Evolutionary conservation across 2,797 vertebrate genomes (phyloP).

Genomic region (Catostomus latipinnis): DNA sequence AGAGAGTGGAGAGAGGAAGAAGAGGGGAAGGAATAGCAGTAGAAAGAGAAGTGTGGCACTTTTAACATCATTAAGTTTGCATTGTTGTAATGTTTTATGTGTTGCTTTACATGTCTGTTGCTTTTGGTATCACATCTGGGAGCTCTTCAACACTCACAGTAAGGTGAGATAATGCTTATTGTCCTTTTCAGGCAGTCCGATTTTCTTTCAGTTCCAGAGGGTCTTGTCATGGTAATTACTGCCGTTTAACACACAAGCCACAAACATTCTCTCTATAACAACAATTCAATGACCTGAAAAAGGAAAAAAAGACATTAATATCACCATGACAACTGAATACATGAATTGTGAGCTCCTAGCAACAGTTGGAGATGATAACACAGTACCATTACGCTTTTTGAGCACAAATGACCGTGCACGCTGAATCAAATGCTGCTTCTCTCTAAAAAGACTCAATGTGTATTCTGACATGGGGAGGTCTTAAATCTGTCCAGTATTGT

Average conservation of each 20-base stretch:
- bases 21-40: too few species aligned
- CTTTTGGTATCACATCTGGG: constrained; percentile 34
- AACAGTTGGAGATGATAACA: constrained; percentile 28
- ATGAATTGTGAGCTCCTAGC: constrained; percentile 9
- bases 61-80: neutral
- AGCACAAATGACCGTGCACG: neutral
- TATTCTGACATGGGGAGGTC: neutral
- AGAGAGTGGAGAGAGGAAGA: too few species aligned
- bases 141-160: constrained; percentile 14
- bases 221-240: constrained; percentile 28
- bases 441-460: neutral
- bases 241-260: constrained; percentile 36
- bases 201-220: constrained; percentile 11
- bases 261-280: constrained; percentile 34
- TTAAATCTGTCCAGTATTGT: neutral
- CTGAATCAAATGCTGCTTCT: neutral
- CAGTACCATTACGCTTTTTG: neutral
- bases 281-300: constrained; percentile 37
- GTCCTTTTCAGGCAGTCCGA: constrained; percentile 12
- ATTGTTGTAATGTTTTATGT: neutral
- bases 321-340: constrained; percentile 52
- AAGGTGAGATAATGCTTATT: constrained; percentile 25
- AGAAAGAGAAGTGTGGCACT: neutral
- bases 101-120: neutral
- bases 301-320: constrained; percentile 6